A percentile compares a stretch with the other conserved stretches of the same genome.
Evolutionary conservation across 2,113 vertebrate genomes (phyloP).

Genomic region (Clarias batrachus): DNA sequence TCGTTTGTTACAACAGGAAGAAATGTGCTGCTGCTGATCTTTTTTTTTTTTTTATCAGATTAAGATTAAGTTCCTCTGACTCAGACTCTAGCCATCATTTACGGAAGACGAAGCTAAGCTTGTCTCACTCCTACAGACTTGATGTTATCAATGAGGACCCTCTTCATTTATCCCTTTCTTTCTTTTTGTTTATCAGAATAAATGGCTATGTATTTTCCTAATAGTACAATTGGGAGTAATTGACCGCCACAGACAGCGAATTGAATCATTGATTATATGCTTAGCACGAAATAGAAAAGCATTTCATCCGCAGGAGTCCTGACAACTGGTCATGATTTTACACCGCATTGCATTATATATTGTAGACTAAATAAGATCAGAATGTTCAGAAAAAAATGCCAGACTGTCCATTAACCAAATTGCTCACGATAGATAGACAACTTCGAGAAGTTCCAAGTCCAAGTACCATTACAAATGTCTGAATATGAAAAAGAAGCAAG

Average conservation of each 20-base stretch:
- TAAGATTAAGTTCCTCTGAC: constrained; percentile 25
- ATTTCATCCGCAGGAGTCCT: neutral
- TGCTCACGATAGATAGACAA: neutral
- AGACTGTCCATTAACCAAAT: constrained; percentile 24
- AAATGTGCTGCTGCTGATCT: neutral
- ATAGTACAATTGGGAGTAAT: neutral
- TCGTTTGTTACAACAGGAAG: constrained; percentile 14
- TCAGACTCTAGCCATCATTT: constrained; percentile 39
- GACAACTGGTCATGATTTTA: neutral
- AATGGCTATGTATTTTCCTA: neutral
- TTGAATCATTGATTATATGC: constrained; percentile 1
- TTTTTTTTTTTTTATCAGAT: constrained; percentile 39
- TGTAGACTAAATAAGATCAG: neutral
- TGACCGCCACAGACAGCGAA: constrained; percentile 5
- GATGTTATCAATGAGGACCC: neutral
- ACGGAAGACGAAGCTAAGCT: constrained; percentile 14
- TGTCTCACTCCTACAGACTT: neutral
- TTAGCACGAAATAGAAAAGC: neutral
- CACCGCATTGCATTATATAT: neutral
- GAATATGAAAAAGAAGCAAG: neutral
- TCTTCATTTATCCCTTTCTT: neutral
- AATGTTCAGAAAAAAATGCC: constrained; percentile 2
- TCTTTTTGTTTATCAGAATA: neutral
- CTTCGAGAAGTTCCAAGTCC: neutral
- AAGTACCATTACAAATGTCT: neutral